Evolutionary conservation across 2,797 vertebrate species (phyloP).

Genomic region (Carcharodon carcharias): DNA sequence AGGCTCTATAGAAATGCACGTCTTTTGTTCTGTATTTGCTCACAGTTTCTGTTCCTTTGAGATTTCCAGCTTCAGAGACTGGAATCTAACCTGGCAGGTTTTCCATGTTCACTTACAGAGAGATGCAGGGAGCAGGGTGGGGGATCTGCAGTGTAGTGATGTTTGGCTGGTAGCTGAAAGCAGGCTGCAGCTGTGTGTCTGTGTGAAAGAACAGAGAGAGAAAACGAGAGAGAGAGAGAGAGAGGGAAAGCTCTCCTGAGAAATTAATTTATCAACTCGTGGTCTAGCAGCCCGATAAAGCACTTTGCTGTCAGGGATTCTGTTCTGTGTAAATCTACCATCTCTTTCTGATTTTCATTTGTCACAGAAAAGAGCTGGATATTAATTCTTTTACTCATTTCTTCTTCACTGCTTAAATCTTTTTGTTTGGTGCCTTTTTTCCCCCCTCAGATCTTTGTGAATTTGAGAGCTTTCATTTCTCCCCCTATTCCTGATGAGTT

Average conservation of each 20-base stretch:
- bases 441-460: conserved; percentile 30
- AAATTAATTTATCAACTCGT: conserved; percentile 10
- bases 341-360: not conserved
- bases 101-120: too few relatives aligned
- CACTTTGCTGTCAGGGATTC: not conserved
- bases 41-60: not conserved
- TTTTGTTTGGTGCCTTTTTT: not conserved
- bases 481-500: conserved; percentile 45
- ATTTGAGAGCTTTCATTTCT: conserved; percentile 49
- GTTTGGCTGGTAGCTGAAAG: not conserved
- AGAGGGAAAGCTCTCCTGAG: not conserved
- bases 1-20: not conserved
- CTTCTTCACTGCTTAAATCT: not conserved
- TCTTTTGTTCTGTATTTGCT: not conserved
- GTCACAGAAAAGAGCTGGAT: not conserved
- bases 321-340: not conserved
- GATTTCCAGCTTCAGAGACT: not conserved
- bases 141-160: not conserved
- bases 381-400: not conserved
- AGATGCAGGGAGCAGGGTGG: not conserved
- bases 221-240: not conserved
- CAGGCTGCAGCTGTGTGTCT: not conserved
- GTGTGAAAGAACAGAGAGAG: conserved; percentile 27
- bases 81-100: not conserved
- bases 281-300: not conserved